phyloP scores from a whole-genome alignment of 2,113 vertebrate species.

The Pampusana beccarii region DNA sequence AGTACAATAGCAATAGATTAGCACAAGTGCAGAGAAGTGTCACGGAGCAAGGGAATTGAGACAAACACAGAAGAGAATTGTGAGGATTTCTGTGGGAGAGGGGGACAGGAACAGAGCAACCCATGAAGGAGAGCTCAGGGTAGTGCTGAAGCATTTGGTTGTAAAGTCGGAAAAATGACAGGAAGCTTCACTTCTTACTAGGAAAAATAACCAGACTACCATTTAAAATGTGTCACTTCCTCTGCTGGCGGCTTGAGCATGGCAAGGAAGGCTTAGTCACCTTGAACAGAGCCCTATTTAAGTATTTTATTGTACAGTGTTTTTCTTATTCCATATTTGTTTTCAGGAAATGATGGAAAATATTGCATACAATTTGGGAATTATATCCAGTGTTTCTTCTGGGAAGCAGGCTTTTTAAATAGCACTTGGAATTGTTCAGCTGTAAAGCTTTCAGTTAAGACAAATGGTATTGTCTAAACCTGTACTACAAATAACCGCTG shows the following conservation, averaged over 20 bases:
- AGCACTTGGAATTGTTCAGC: neutral
- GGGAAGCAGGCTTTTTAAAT: neutral
- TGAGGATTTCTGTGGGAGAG: neutral
- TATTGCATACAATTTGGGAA: neutral
- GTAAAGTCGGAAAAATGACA: neutral
- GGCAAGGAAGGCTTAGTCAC: neutral
- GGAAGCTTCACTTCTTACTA: neutral
- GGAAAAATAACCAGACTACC: neutral
- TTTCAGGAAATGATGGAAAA: neutral
- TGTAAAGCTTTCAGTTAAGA: neutral
- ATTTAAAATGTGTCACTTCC: neutral
- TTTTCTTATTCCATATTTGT: neutral
- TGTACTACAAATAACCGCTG: neutral
- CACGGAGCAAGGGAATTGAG: neutral
- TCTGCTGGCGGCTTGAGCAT: neutral
- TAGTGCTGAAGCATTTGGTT: neutral
- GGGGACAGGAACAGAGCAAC: neutral
- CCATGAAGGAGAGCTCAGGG: neutral
- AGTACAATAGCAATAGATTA: neutral
- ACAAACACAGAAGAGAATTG: neutral
- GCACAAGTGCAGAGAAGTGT: neutral
- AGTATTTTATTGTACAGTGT: neutral
- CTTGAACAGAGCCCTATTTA: neutral
- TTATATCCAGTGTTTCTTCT: neutral
- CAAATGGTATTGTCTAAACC: neutral